Conservation (phyloP, 2,797 vertebrate species). For the Melanotaenia pygmaea region DNA sequence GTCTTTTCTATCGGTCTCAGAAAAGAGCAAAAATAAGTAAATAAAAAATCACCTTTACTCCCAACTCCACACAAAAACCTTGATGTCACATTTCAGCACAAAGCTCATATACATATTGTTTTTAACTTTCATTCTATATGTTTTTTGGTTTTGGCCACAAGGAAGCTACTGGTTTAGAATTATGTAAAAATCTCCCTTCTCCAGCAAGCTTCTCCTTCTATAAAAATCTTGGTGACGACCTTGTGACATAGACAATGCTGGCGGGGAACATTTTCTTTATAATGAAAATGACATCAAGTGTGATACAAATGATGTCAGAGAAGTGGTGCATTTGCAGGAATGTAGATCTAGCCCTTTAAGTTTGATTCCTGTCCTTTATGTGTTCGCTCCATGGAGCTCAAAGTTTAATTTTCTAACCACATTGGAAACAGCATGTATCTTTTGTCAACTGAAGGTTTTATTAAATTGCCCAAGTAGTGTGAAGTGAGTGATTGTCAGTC, state of each 20-base stretch:
- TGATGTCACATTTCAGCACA: neutral
- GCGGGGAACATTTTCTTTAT: neutral
- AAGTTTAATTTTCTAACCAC: neutral
- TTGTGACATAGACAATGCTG: neutral
- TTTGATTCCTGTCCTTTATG: neutral
- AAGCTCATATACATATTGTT: too few species aligned
- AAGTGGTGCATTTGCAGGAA: neutral
- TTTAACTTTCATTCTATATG: neutral
- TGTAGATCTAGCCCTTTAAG: neutral
- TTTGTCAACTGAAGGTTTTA: slow-evolving; percentile 11
- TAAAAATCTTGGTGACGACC: neutral
- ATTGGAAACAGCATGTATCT: slow-evolving; percentile 2
- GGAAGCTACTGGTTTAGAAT: neutral
- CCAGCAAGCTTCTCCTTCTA: neutral
- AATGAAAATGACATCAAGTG: neutral
- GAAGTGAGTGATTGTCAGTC: slow-evolving; percentile 4
- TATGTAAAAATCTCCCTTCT: neutral
- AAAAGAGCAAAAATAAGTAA: neutral
- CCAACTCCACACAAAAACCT: neutral
- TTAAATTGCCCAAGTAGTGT: slow-evolving; percentile 11
- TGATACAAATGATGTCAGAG: neutral
- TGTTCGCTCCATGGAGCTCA: neutral
- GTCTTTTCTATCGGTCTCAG: neutral
- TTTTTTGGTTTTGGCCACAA: neutral
- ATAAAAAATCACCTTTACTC: neutral